Evolutionary conservation across 2,888 invertebrate species (phyloP), one percentile per base, ranked within the genome.

Genomic region (Caenorhabditis sp.): DNA sequence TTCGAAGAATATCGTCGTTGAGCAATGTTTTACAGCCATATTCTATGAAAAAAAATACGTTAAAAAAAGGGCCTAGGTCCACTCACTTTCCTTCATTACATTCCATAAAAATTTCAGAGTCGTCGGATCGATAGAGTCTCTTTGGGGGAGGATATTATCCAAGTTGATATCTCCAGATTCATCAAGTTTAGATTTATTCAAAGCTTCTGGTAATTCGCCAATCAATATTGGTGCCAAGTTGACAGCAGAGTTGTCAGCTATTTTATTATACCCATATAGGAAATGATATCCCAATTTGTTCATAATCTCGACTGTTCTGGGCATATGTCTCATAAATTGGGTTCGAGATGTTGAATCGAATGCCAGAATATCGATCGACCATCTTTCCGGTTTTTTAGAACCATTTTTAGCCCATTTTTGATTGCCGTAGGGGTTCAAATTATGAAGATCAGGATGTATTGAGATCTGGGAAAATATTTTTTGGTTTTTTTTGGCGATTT

Each of bases 211-310:
- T 20, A 77, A 61, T n/a, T 79, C 74, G 7, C 95, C 95, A 0
- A 92, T 91, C 14, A 95, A 89, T 74, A 94, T 91, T 0, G 95
- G 93, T 8, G 93, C 91, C 69, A 96, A 88, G 88, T 96, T 96
- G 0, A 95, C 94, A 88, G 93, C 95, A 0, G 95, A 95, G 88
- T 95, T 96, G 88, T 95, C 95, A 2, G 92, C 96, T 10, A 73
- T 56, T 91, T 95, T 96, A 87, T 93, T 95, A 88, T 94, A 95
- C 5, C 95, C 96, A 78, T 92, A 89, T 87, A 96, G 90, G 87
- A 94, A 94, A 61, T 93, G 91, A 50, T 92, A 92, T 17, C 91
- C 91, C 71, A 93, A 90, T 20, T 91, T 88, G 68, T 91, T 89
- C 61, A 94, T 89, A 80, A 90, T 91, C 1, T 90, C 88, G 21